These are phyloP conservation scores for Volucella zonaria DNA, from an alignment of 2,888 invertebrate genomes.

Conservation along the genomic window DNA sequence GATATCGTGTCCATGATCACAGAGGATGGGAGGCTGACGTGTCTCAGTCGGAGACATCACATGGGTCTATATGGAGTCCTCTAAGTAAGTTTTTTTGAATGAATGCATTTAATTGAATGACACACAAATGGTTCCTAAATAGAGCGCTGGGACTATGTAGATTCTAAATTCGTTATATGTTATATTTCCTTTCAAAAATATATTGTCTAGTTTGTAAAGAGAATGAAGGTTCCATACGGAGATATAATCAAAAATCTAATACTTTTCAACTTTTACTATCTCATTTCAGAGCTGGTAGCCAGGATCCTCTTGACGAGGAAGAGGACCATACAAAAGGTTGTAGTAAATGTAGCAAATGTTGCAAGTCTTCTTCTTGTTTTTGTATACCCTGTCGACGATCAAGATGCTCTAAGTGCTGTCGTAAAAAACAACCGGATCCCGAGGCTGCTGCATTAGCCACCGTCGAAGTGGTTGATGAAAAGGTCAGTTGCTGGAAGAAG, in stretches of 20 bases:
- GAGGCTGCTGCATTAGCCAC: conserved; percentile 77
- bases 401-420: conserved; percentile 80
- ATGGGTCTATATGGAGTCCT: too few species aligned
- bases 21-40: too few species aligned
- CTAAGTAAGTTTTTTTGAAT: too few species aligned
- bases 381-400: conserved; percentile 82
- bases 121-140: too few species aligned
- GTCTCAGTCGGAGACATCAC: too few species aligned
- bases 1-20: too few species aligned
- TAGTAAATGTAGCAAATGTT: conserved; percentile 79
- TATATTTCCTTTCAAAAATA: too few species aligned
- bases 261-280: conserved; percentile 19
- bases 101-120: too few species aligned
- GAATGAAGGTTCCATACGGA: too few species aligned
- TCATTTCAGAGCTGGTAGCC: conserved; percentile 78
- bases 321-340: conserved; percentile 76
- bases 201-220: too few species aligned
- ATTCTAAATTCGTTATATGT: too few species aligned
- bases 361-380: conserved; percentile 76
- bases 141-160: too few species aligned
- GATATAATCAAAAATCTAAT: neutral
- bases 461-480: conserved; percentile 79
- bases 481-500: conserved; percentile 80
- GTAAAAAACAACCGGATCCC: conserved; percentile 75
- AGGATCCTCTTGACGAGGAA: conserved; percentile 80